A percentile compares a stretch with the other conserved stretches of the same genome.
Evolutionary conservation across 1,140 invertebrate species (phyloP).

Genomic region (Oryzaephilus surinamensis): DNA sequence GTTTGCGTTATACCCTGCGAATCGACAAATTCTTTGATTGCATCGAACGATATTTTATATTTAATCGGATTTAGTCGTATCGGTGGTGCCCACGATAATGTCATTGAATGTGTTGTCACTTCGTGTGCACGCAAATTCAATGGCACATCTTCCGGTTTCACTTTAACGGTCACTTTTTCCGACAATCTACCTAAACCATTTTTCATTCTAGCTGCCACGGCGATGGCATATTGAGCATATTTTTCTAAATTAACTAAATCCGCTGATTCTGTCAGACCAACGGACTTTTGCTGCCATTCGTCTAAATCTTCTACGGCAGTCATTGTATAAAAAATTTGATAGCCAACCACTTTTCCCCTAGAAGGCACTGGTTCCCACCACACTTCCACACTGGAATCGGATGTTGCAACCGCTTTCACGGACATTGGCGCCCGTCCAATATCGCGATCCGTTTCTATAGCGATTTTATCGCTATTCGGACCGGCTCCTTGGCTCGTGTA

Average conservation of each 20-base stretch:
- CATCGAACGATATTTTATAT: conserved; percentile 87
- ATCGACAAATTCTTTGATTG: conserved; percentile 90
- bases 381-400: conserved; percentile 83
- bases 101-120: conserved; percentile 82
- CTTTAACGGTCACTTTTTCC: conserved; percentile 73
- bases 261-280: conserved; percentile 78
- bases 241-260: conserved; percentile 85
- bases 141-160: conserved; percentile 85
- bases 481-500: conserved; percentile 82
- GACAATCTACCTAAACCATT: conserved; percentile 60
- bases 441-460: conserved; percentile 77
- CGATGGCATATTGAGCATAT: conserved; percentile 84
- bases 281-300: conserved; percentile 76
- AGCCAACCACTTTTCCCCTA: conserved; percentile 76
- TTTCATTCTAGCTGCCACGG: conserved; percentile 76
- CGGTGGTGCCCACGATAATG: conserved; percentile 85
- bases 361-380: conserved; percentile 94
- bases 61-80: conserved; percentile 78
- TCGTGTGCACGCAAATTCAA: conserved; percentile 75
- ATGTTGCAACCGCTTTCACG: conserved; percentile 84
- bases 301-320: conserved; percentile 86
- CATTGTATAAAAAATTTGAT: conserved; percentile 87
- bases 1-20: conserved; percentile 85
- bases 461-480: conserved; percentile 77
- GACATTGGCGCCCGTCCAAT: conserved; percentile 83